These are phyloP conservation scores for Chloroclysta siterata DNA, from an alignment of 2,888 invertebrate species.

Conservation along the genomic window DNA sequence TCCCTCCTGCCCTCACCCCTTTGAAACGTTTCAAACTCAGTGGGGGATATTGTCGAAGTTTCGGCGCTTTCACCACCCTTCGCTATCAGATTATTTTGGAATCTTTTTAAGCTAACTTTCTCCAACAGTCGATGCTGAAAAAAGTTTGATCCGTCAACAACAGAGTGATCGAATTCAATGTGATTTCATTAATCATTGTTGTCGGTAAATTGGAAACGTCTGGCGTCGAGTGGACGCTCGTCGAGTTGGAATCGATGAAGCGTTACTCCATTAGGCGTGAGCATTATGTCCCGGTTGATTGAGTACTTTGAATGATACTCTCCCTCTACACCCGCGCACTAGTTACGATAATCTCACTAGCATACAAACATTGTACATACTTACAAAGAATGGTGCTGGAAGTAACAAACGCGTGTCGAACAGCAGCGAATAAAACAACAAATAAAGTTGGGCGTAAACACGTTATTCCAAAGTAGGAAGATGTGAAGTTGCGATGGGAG, in stretches of 20 bases:
- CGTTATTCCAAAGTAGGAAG: slow-evolving; percentile 55
- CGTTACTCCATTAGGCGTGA: slow-evolving; percentile 40
- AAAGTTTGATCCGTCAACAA: slow-evolving; percentile 48
- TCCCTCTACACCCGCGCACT: slow-evolving; percentile 10
- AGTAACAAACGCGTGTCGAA: slow-evolving; percentile 27
- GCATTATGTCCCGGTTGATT: slow-evolving; percentile 41
- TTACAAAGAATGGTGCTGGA: not conserved
- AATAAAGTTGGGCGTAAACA: slow-evolving; percentile 55
- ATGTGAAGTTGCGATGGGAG: slow-evolving; percentile 52
- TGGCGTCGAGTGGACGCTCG: slow-evolving; percentile 37
- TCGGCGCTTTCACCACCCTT: slow-evolving; percentile 49
- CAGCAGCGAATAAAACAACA: slow-evolving; percentile 40
- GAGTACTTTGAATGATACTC: slow-evolving; percentile 33
- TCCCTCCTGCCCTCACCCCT: slow-evolving; percentile 60
- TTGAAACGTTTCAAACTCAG: slow-evolving; percentile 67
- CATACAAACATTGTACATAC: not conserved
- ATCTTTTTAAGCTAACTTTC: slow-evolving; percentile 66
- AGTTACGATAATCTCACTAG: slow-evolving; percentile 7
- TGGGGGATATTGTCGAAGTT: slow-evolving; percentile 74
- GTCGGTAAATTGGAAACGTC: slow-evolving; percentile 41
- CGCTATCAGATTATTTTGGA: slow-evolving; percentile 70
- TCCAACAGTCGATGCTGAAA: slow-evolving; percentile 57
- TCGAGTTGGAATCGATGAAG: slow-evolving; percentile 39
- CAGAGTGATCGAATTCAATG: slow-evolving; percentile 51
- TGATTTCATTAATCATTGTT: slow-evolving; percentile 48